Percentiles rank a stretch among this genome's conserved stretches.
Evolutionary conservation across 2,797 vertebrate genomes (phyloP).

Genomic region (Urosaurus nigricauda): DNA sequence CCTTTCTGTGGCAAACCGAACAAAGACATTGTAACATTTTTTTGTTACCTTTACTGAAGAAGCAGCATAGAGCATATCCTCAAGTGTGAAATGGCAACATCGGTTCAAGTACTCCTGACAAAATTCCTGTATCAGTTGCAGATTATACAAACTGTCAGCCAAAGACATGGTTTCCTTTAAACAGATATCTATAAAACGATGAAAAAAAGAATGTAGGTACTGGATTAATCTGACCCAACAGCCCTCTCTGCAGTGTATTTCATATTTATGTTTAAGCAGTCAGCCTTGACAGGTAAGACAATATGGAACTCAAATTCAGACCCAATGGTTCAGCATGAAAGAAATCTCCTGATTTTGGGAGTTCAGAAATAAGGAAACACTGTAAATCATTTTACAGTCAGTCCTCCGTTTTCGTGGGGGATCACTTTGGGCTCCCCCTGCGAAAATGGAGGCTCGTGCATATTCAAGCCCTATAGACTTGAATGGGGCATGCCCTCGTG

Average conservation of each 20-base stretch:
- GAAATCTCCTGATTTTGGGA: neutral
- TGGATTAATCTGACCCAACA: neutral
- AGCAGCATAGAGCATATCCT: conserved; percentile 97
- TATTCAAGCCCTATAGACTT: too few relatives aligned
- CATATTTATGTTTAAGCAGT: neutral
- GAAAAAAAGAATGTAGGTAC: conserved; percentile 40
- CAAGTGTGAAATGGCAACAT: conserved; percentile 96
- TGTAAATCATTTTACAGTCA: neutral
- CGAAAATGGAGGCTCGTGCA: too few relatives aligned
- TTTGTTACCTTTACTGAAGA: conserved; percentile 92
- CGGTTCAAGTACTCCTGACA: conserved; percentile 93
- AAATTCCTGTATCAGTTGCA: conserved; percentile 95
- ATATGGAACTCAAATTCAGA: neutral
- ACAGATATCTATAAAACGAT: conserved; percentile 88
- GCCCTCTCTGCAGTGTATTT: neutral
- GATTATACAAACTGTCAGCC: conserved; percentile 94
- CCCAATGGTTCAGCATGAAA: neutral
- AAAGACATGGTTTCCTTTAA: conserved; percentile 96
- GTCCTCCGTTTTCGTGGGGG: too few relatives aligned
- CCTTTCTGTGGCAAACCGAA: neutral
- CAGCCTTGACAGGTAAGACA: neutral
- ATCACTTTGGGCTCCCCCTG: too few relatives aligned
- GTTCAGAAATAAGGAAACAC: neutral
- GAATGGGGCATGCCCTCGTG: too few relatives aligned
- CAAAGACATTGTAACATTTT: neutral